Percentiles rank a stretch among this genome's conserved stretches.
Conservation (phyloP, 1,140 invertebrate species). For the Ips nitidus region DNA sequence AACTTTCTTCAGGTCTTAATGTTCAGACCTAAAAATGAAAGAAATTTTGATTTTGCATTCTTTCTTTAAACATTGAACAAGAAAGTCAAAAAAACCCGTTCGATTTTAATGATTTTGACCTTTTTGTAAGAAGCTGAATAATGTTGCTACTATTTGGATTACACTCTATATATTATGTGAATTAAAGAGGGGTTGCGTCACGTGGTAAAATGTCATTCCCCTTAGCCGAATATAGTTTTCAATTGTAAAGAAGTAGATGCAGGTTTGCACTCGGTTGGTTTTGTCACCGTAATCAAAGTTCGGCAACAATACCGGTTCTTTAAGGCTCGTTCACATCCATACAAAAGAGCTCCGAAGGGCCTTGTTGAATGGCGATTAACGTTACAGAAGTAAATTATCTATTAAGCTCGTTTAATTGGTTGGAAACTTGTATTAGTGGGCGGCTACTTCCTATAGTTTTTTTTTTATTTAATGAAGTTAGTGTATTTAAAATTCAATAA, state of each 20-base stretch:
- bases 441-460: background rate
- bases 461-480: too few species aligned
- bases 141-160: too few species aligned
- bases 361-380: constrained; percentile 27
- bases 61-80: too few species aligned
- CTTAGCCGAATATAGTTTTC: background rate
- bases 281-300: constrained; percentile 38
- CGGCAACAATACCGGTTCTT: constrained; percentile 42
- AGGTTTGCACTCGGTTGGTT: constrained; percentile 29
- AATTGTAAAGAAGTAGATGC: constrained; percentile 11
- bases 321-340: constrained; percentile 33
- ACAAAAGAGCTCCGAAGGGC: constrained; percentile 30
- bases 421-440: constrained; percentile 7
- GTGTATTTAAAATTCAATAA: too few species aligned
- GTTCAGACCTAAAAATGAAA: too few species aligned
- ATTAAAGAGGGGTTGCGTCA: background rate
- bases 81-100: too few species aligned
- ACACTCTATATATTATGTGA: background rate
- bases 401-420: constrained; percentile 13
- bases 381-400: constrained; percentile 14
- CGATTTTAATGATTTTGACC: too few species aligned
- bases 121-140: too few species aligned
- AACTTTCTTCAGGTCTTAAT: too few species aligned
- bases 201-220: background rate
- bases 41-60: too few species aligned